phyloP scores from a whole-genome alignment of 2,888 invertebrate species.

The Antheraea assamensis region DNA sequence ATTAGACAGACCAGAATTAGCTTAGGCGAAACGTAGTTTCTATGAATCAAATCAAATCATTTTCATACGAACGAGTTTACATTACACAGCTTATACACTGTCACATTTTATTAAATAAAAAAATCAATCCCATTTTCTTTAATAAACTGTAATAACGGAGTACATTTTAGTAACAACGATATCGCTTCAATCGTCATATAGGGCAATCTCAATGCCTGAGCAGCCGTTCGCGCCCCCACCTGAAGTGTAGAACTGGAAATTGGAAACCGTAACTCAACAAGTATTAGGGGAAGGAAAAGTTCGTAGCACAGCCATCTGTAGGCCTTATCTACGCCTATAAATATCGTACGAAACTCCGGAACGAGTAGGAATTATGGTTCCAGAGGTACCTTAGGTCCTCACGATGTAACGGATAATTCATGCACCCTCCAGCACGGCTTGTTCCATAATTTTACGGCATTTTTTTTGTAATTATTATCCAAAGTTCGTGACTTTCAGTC shows the following conservation, averaged over 20 bases:
- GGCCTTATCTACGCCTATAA: constrained; percentile 78
- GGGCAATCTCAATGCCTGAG: constrained; percentile 30
- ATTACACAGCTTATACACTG: too few species aligned
- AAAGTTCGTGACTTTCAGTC: constrained; percentile 51
- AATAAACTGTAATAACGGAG: constrained; percentile 4
- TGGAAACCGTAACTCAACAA: constrained; percentile 81
- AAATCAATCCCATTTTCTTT: too few species aligned
- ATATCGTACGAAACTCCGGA: constrained; percentile 69
- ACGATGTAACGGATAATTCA: constrained; percentile 77
- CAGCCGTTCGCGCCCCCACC: constrained; percentile 55
- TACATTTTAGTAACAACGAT: background rate
- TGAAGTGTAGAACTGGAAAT: constrained; percentile 77
- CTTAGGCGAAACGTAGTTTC: too few species aligned
- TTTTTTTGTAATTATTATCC: constrained; percentile 70
- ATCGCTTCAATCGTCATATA: constrained; percentile 14
- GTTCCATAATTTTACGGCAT: constrained; percentile 69
- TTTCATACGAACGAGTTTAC: too few species aligned
- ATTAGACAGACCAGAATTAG: too few species aligned
- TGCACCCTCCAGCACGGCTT: constrained; percentile 67
- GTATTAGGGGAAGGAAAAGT: constrained; percentile 80
- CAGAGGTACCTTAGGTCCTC: constrained; percentile 66
- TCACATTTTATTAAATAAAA: too few species aligned
- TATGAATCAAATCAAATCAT: too few species aligned
- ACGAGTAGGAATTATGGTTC: constrained; percentile 74
- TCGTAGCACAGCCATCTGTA: constrained; percentile 74